Percentiles rank a stretch among this genome's conserved stretches.
Evolutionary conservation across 2,888 invertebrate species (phyloP).

Genomic region (Tethea ocularis): DNA sequence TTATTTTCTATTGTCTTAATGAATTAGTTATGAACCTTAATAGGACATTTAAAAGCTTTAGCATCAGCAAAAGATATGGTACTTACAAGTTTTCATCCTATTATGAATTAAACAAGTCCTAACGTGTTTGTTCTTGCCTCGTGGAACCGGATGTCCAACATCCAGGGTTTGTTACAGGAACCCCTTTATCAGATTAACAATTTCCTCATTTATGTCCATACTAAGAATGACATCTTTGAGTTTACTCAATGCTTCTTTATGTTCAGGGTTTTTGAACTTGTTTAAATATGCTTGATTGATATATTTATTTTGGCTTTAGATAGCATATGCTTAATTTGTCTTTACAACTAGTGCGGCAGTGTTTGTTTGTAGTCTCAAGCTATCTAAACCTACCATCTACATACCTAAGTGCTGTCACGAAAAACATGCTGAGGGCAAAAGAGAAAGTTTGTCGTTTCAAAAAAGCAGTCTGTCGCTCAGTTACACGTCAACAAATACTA

Average conservation of each 20-base stretch:
- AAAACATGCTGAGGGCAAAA: conserved; percentile 34
- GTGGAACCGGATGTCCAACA: conserved; percentile 22
- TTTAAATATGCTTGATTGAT: not conserved
- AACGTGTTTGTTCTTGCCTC: conserved; percentile 37
- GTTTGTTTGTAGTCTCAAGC: conserved; percentile 8
- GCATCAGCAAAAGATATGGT: not conserved
- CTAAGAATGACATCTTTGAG: not conserved
- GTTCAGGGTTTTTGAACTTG: not conserved
- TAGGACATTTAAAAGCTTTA: not conserved
- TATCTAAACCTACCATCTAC: not conserved
- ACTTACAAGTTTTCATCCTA: not conserved
- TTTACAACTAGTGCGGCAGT: not conserved
- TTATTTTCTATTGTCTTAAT: not conserved
- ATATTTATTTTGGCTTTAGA: not conserved
- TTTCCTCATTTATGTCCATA: conserved; percentile 27
- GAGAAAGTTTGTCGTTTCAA: conserved; percentile 46
- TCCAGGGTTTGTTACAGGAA: conserved; percentile 15
- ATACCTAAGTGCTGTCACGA: conserved; percentile 9
- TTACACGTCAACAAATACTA: conserved; percentile 23
- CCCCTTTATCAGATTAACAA: conserved; percentile 26
- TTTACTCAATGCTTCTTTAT: not conserved
- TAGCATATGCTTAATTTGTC: conserved; percentile 3
- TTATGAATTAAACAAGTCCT: conserved; percentile 25
- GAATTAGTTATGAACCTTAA: not conserved
- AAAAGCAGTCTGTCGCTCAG: conserved; percentile 21